phyloP scores from a whole-genome alignment of 2,888 invertebrate species.

The Omphaloscelis lunosa region DNA sequence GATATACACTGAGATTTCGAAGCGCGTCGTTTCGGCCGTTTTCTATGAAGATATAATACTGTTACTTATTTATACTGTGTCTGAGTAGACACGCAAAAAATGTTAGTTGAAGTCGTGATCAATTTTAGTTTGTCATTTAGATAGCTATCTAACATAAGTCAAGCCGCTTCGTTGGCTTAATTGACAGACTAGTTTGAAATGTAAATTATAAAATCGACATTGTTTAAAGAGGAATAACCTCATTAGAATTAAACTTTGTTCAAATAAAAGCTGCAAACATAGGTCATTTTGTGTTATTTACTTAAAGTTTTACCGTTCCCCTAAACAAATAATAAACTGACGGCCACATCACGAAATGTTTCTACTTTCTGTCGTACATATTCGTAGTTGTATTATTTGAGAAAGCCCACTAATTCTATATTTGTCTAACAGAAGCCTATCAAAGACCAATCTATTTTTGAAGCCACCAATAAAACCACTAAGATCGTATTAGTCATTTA shows the following conservation, averaged over 20 bases:
- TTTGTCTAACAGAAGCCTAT: conserved; percentile 14
- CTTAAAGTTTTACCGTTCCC: conserved; percentile 8
- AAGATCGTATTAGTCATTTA: conserved; percentile 45
- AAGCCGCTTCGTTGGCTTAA: conserved; percentile 39
- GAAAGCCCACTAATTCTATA: conserved; percentile 14
- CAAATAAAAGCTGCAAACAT: background rate
- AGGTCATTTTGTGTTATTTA: conserved; percentile 2
- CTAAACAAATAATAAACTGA: conserved; percentile 19
- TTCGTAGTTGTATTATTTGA: conserved; percentile 2
- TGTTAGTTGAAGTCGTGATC: conserved; percentile 56
- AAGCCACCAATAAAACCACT: conserved; percentile 39
- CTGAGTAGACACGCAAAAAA: conserved; percentile 53
- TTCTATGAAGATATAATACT: too few relatives aligned
- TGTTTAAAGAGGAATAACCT: conserved; percentile 40
- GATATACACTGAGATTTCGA: too few relatives aligned
- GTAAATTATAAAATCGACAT: conserved; percentile 42
- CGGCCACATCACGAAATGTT: background rate
- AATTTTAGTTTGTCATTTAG: conserved; percentile 65
- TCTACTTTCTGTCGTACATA: background rate
- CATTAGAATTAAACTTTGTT: conserved; percentile 27
- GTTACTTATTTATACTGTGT: background rate
- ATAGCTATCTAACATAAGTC: conserved; percentile 58
- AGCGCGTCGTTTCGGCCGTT: too few relatives aligned
- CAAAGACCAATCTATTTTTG: conserved; percentile 36
- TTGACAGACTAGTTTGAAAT: conserved; percentile 37